Conservation (phyloP, 2,888 invertebrate genomes). For the Lasioglossum pauxillum region DNA sequence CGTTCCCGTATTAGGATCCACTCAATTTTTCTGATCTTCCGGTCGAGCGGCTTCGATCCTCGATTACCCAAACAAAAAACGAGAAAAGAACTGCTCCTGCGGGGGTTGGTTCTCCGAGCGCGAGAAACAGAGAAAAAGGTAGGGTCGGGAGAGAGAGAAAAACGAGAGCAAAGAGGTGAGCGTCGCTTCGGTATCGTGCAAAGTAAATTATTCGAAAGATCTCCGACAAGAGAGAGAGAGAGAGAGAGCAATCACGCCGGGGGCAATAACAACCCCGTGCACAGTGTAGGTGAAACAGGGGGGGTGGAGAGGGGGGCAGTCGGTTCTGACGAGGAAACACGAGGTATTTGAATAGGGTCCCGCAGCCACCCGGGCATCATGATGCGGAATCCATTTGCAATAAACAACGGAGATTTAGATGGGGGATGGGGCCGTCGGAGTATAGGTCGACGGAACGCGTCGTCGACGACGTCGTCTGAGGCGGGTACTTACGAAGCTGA, state of each 20-base stretch:
- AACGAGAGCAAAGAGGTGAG: conserved; percentile 27
- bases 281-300: conserved; percentile 46
- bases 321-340: conserved; percentile 77
- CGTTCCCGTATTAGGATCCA: conserved; percentile 81
- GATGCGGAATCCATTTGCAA: conserved; percentile 84
- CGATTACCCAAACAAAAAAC: conserved; percentile 68
- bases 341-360: conserved; percentile 80
- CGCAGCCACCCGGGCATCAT: conserved; percentile 79
- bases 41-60: conserved; percentile 76
- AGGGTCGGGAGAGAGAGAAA: conserved; percentile 17
- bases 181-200: conserved; percentile 71
- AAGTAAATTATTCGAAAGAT: conserved; percentile 82
- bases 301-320: conserved; percentile 43
- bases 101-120: not conserved
- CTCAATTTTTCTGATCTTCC: conserved; percentile 83
- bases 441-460: conserved; percentile 69
- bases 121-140: conserved; percentile 5
- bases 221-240: conserved; percentile 65
- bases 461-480: conserved; percentile 72
- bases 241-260: conserved; percentile 78
- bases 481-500: conserved; percentile 80
- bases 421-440: conserved; percentile 55
- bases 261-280: conserved; percentile 78
- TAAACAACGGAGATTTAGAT: conserved; percentile 84
- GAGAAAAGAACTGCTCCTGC: not conserved